A percentile compares a stretch with the other conserved stretches of the same genome.
These are phyloP conservation scores for Enteromius thamalakanensis DNA, from an alignment of 2,797 vertebrate species.

Conservation along the genomic window DNA sequence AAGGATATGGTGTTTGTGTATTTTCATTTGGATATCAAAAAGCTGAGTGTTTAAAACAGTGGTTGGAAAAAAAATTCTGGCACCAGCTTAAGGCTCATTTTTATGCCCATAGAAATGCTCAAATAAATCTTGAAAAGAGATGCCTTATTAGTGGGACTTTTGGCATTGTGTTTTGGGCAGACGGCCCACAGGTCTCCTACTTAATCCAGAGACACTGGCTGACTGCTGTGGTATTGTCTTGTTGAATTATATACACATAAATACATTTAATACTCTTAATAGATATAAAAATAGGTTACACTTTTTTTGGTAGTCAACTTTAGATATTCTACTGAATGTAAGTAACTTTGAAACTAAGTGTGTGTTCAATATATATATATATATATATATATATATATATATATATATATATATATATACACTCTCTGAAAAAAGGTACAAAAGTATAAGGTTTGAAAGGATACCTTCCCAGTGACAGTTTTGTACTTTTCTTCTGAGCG, in stretches of 20 bases:
- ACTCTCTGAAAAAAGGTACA: neutral
- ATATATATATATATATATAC: neutral
- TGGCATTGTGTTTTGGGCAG: conserved; percentile 43
- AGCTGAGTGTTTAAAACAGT: conserved; percentile 53
- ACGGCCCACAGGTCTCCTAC: conserved; percentile 44
- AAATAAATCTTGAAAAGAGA: conserved; percentile 61
- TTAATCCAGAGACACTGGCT: conserved; percentile 4
- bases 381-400: neutral
- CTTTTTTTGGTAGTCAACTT: neutral
- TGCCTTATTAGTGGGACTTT: conserved; percentile 69
- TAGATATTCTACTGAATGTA: neutral
- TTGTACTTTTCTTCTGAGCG: neutral
- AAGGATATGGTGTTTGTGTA: conserved; percentile 56
- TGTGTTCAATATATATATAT: neutral
- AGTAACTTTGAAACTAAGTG: neutral
- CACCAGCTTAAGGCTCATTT: conserved; percentile 67
- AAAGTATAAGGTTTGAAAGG: neutral
- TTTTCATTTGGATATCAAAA: conserved; percentile 60
- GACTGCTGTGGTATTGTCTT: conserved; percentile 6
- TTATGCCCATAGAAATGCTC: conserved; percentile 73
- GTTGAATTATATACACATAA: neutral
- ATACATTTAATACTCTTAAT: neutral
- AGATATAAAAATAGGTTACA: neutral
- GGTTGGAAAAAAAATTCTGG: conserved; percentile 55
- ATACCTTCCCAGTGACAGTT: neutral